Evolutionary conservation across 37 sponge, comb jelly and placozoan genomes (phyloP).

Genomic region (Amphimedon queenslandica): DNA sequence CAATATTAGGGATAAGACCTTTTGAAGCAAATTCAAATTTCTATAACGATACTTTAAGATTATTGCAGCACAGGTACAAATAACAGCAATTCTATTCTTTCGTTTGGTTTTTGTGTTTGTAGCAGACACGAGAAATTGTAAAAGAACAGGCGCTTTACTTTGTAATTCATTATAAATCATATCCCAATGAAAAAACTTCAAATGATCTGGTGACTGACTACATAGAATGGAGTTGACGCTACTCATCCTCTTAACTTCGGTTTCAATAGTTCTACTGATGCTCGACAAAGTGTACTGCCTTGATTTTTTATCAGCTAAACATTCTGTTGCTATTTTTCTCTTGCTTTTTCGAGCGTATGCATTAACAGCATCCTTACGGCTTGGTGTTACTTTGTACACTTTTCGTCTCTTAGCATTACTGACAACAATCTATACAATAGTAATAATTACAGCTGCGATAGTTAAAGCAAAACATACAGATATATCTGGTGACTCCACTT

Average conservation of each 20-base stretch:
- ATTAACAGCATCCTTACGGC: background rate
- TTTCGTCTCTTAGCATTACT: background rate
- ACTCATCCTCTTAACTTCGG: conserved; percentile 15
- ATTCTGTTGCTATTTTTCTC: background rate
- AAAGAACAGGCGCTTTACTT: conserved; percentile 16
- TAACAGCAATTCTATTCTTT: background rate
- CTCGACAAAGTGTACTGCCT: background rate
- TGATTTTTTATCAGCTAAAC: background rate
- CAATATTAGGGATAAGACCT: background rate
- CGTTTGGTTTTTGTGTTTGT: conserved; percentile 24
- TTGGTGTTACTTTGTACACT: background rate
- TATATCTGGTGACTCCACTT: no score
- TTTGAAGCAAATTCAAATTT: conserved; percentile 8
- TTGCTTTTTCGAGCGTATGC: background rate
- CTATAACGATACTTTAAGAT: background rate
- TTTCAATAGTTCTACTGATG: background rate
- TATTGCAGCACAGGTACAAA: conserved; percentile 2
- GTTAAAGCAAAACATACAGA: no score
- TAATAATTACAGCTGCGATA: no score
- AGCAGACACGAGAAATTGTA: conserved; percentile 9
- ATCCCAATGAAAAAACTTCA: conserved; percentile 24
- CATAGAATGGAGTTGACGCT: conserved; percentile 14
- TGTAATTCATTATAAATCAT: conserved; percentile 9
- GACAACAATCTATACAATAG: background rate
- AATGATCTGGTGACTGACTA: conserved; percentile 5